Evolutionary conservation across 1,140 invertebrate species (phyloP).

Genomic region (Oryctes rhinoceros): DNA sequence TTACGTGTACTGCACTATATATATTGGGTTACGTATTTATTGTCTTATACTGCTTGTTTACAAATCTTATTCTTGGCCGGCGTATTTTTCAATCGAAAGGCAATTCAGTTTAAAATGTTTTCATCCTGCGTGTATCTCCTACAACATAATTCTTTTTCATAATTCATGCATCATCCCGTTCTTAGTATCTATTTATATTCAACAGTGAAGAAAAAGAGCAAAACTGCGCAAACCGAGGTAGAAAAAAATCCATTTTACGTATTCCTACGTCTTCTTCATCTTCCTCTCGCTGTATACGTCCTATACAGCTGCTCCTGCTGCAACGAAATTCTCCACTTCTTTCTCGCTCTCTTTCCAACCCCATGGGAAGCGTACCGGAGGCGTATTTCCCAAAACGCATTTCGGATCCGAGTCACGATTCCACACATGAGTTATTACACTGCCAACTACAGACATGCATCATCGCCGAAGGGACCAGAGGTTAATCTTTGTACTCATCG

Average conservation of each 20-base stretch:
- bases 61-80: too few species aligned
- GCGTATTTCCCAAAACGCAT: constrained; percentile 32
- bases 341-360: neutral
- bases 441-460: constrained; percentile 42
- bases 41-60: too few species aligned
- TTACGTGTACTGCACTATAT: too few species aligned
- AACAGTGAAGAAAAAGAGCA: neutral
- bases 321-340: neutral
- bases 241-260: neutral
- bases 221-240: neutral
- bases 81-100: too few species aligned
- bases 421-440: constrained; percentile 40
- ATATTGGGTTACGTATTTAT: too few species aligned
- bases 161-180: neutral
- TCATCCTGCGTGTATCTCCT: too few species aligned
- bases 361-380: neutral
- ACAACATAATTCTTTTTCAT: too few species aligned
- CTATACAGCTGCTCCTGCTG: neutral
- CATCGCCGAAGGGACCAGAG: constrained; percentile 34
- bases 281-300: neutral
- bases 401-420: constrained; percentile 35
- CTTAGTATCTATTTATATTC: constrained; percentile 15
- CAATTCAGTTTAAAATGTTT: too few species aligned
- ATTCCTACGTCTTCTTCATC: neutral
- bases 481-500: constrained; percentile 38